Evolutionary conservation across 2,113 vertebrate species (phyloP).

Genomic region (Synchiropus splendidus): DNA sequence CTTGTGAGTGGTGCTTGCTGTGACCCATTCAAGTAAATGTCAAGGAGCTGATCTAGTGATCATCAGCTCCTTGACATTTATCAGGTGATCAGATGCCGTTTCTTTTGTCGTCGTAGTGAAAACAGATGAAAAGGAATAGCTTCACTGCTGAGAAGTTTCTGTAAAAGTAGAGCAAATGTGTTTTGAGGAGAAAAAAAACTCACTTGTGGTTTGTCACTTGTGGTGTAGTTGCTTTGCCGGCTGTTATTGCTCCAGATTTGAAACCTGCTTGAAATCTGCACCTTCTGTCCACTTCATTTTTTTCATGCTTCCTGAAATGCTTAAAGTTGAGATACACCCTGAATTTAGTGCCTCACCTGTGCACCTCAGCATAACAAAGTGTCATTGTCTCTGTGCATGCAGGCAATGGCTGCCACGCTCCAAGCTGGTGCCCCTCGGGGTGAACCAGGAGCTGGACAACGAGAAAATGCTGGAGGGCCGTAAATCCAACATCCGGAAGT

Average conservation of each 20-base stretch:
- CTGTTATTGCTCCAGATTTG: no score
- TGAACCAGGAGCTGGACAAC: constrained; percentile 96
- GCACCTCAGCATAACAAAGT: no score
- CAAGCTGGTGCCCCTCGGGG: constrained; percentile 90
- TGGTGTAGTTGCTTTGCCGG: background rate
- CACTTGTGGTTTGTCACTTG: constrained; percentile 2
- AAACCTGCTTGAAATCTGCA: no score
- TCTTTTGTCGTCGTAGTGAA: no score
- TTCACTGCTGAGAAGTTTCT: background rate
- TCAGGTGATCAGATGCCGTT: no score
- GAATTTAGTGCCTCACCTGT: no score
- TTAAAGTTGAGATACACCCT: no score
- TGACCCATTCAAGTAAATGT: no score
- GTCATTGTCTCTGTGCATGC: constrained; percentile 14
- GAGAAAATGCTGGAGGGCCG: constrained; percentile 97
- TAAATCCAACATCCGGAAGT: constrained; percentile 97
- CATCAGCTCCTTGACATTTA: no score
- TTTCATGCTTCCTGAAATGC: background rate
- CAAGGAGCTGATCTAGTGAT: no score
- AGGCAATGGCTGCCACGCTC: constrained; percentile 98
- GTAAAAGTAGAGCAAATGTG: constrained; percentile 40
- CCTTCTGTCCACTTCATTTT: background rate
- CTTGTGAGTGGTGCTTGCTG: no score
- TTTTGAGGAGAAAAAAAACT: constrained; percentile 25
- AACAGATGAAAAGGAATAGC: no score